Evolutionary conservation across 92 coral and sea anemone genomes (phyloP), one percentile per base, ranked within the genome.

Genomic region (Parazoanthus atlanticus): DNA sequence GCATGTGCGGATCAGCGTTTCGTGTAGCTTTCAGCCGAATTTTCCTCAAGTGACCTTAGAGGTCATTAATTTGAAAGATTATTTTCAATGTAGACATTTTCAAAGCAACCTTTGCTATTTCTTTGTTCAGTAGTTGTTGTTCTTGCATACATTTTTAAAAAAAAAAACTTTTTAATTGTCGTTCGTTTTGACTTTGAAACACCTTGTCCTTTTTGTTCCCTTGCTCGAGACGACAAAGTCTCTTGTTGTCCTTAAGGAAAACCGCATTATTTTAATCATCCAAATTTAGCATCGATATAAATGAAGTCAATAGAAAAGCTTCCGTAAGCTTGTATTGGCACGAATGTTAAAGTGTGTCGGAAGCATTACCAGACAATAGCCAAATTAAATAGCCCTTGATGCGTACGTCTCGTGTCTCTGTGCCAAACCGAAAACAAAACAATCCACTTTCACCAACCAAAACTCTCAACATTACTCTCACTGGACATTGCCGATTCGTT

Each of bases 161-260:
- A 34, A 52, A 52, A 15, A 12, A 52, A 1, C 17, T 52, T 52
- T 52, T 15, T 61, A 61, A 1, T 61, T 5, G 26, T 52, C 19
- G 26, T 61, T 19, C 7, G 28, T 21, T 19, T 61, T 21, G 8
- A 23, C 69, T 0, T 61, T 61, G 4, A 21, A 23, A 21, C 26
- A 9, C 58, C 69, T 11, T 54, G 64, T 54, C 11, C 3, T 61
- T 61, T 61, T 19, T 61, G 25, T 13, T 61, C 15, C 26, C 8
- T 21, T 61, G 69, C n/a, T 61, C 78, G 54, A 76, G 54, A 76
- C 56, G 30, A 76, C 56, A 38, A 74, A 76, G 52, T 38, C 54
- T 25, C 34, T 80, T 25, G 64, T 78, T 80, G 8, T 29, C 46
- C 23, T 10, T 40, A 31, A 49, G 15, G 69, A 56, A 80, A 80